phyloP scores from a whole-genome alignment of 2,888 invertebrate genomes.

The Monopis laevigella region DNA sequence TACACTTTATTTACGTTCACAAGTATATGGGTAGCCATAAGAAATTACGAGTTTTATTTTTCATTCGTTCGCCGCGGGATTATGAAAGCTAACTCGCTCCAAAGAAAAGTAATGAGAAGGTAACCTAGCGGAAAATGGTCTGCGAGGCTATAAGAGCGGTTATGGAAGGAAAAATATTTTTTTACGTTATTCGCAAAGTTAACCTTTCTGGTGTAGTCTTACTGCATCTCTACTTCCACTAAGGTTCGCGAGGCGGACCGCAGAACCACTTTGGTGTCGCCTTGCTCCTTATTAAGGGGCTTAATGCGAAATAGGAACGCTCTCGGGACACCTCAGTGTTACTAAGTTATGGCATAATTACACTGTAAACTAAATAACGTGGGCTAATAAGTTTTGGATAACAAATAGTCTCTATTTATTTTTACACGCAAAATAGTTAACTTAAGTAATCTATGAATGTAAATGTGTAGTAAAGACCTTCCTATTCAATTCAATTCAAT shows the following conservation, averaged over 20 bases:
- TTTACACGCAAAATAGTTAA: too few relatives aligned
- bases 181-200: constrained; percentile 40
- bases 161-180: constrained; percentile 47
- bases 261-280: constrained; percentile 29
- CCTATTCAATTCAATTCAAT: too few relatives aligned
- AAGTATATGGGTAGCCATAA: background rate
- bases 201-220: constrained; percentile 30
- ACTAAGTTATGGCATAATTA: constrained; percentile 20
- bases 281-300: constrained; percentile 39
- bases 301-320: constrained; percentile 41
- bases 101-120: constrained; percentile 61
- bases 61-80: constrained; percentile 37
- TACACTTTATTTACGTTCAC: too few relatives aligned
- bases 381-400: too few relatives aligned
- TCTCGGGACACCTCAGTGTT: constrained; percentile 40
- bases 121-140: constrained; percentile 59
- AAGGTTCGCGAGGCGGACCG: constrained; percentile 26
- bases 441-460: too few relatives aligned
- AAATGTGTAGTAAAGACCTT: too few relatives aligned
- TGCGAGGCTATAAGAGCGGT: constrained; percentile 35
- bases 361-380: too few relatives aligned
- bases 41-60: constrained; percentile 6
- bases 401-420: too few relatives aligned
- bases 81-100: constrained; percentile 56
- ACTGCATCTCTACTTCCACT: constrained; percentile 32